Evolutionary conservation across 1,140 invertebrate species (phyloP), one percentile per base, ranked within the genome.

Genomic region (Eulimnadia texana): DNA sequence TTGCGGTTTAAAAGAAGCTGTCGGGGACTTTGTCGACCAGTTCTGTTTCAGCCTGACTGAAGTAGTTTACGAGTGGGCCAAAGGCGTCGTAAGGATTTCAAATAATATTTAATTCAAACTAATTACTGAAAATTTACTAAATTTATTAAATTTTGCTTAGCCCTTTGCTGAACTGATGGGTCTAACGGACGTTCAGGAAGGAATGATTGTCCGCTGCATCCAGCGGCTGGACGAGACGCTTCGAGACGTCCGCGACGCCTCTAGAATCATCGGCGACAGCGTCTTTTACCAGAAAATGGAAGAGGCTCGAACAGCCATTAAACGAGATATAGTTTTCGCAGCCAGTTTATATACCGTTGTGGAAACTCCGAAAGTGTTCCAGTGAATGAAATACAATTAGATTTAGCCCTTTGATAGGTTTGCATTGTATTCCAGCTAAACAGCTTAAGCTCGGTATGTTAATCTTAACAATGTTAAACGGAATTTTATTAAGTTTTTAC

Each of bases 251-350:
- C 85, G 87, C 70, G 90, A 93, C 68, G 95, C 93, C 1, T 91
- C 93, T 0, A 80, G 85, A 56, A 86, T 93, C 19, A 90, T 99
- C 64, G 96, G 96, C 0, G 90, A 98, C 74, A 86, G 90, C 0
- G 82, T 85, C 20, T 74, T 99, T 0, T 84, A 86, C 68, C 82
- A 84, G 55, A 98, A 98, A 77, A 96, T 99, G 89, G 89, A 96
- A 71, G 87, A 94, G 73, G 92, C 93, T 0, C 92, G 90, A 0
- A 82, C 82, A 1, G 82, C 86, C 33, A 97, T 99, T 59, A 96
- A 96, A 71, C 76, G 97, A 66, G 95, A 98, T 72, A 99, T 99
- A 71, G 95, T 99, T 1, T 99, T 99, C 74, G 89, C 94, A 29
- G 92, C 93, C 22, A 96, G 91, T 75, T 78, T 99, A 16, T 99